phyloP scores from a whole-genome alignment of 1,140 invertebrate genomes.

The Danaus melanippus region DNA sequence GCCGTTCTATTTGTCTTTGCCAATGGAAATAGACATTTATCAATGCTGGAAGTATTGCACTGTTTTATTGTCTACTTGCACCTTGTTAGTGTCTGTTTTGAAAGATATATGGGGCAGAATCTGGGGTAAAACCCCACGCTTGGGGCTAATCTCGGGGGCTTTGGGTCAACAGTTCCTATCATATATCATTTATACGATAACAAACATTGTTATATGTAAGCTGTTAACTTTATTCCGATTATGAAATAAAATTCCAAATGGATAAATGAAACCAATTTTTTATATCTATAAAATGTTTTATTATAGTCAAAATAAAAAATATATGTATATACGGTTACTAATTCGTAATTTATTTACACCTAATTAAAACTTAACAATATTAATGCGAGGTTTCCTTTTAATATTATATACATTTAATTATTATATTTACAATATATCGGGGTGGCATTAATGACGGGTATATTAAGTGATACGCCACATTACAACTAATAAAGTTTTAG shows the following conservation, averaged over 20 bases:
- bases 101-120: slow-evolving; percentile 31
- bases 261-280: slow-evolving; percentile 18
- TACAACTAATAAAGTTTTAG: too few species aligned
- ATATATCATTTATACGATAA: slow-evolving; percentile 21
- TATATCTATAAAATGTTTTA: slow-evolving; percentile 23
- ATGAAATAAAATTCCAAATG: slow-evolving; percentile 1
- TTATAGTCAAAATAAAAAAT: slow-evolving; percentile 20
- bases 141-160: slow-evolving; percentile 26
- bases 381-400: slow-evolving; percentile 38
- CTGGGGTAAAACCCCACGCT: slow-evolving; percentile 27
- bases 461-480: too few species aligned
- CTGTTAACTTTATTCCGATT: slow-evolving; percentile 8
- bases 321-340: slow-evolving; percentile 36
- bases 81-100: slow-evolving; percentile 41
- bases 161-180: slow-evolving; percentile 25
- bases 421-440: too few species aligned
- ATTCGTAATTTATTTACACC: slow-evolving; percentile 10
- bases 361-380: slow-evolving; percentile 19
- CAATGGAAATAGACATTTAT: slow-evolving; percentile 24
- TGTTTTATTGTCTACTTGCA: slow-evolving; percentile 32
- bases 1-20: slow-evolving; percentile 8
- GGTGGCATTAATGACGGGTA: too few species aligned
- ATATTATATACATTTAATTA: too few species aligned
- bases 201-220: slow-evolving; percentile 11
- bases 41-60: slow-evolving; percentile 28